Base-by-base conservation (phyloP, 2,113 vertebrate species). In the Vulpes lagopus region DNA sequence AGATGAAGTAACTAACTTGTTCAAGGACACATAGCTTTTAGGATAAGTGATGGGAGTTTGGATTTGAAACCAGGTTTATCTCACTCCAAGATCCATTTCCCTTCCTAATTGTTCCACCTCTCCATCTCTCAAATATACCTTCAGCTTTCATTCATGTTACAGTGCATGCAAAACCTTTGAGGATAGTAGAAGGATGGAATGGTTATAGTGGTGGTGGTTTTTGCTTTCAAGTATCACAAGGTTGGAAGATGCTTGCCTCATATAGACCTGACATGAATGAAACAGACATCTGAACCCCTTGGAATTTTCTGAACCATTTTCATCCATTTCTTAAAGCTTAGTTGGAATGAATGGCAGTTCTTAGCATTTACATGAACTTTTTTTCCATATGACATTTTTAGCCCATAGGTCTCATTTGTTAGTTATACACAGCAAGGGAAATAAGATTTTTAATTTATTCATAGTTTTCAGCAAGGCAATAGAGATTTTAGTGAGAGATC, bases 281-380 rank as follows among this genome's bases (percentile, higher is more conserved):
- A 27, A 27, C 69, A 60, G 84, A 17, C 30, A 92, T 73, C 43
- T 60, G 51, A 96, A 35, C 12, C 53, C 0, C 78, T 81, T 95
- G n/a, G 11, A 85, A 91, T 93, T 12, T 84, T 73, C 55, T 76
- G 30, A 55, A 55, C 71, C 65, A 59, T 4, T 96, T 97, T 71
- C 43, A 93, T 97, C 69, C 43, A 71, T 96, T 97, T 85, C 81
- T 84, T 84, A 91, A 88, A 95, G 64, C 60, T 80, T 96, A 85
- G 65, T 27, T 97, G 43, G 23, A 62, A 67, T 32, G 82, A 97
- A 69, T 96, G 69, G 51, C 30, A 91, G 35, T 27, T 32, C 35
- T 92, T 89, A 74, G 32, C n/a, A 23, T 82, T 91, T 94, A 67
- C 4, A 89, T 49, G 5, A 71, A 9, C 0, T 84, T 79, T 88